Conservation (phyloP, 1,140 invertebrate genomes). For the Meloidogyne exigua region DNA sequence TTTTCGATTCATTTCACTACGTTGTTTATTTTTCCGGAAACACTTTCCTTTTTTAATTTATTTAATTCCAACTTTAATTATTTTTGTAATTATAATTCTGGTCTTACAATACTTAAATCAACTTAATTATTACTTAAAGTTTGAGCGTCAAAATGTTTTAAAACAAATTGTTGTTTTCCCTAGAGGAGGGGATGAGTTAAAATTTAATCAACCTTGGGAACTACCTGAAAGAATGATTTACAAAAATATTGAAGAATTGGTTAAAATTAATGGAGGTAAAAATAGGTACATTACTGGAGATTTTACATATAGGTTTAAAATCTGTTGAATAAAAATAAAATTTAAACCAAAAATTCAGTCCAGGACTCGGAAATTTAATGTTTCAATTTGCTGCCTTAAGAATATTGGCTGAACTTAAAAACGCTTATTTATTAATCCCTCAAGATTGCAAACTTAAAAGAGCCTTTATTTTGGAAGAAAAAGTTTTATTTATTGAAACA, state of each 20-base stretch:
- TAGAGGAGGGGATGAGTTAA: constrained; percentile 38
- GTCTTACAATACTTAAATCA: background rate
- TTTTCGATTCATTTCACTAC: background rate
- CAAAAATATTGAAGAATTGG: constrained; percentile 5
- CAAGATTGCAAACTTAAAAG: constrained; percentile 37
- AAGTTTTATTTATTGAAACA: constrained; percentile 10
- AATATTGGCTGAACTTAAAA: constrained; percentile 28
- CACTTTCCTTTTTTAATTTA: background rate
- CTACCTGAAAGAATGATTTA: constrained; percentile 6
- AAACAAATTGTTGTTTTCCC: background rate
- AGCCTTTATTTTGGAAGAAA: constrained; percentile 25
- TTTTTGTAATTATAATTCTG: background rate
- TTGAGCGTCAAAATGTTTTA: background rate
- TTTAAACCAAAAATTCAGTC: background rate
- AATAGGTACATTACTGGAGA: constrained; percentile 31
- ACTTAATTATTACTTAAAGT: background rate
- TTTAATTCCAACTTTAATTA: background rate
- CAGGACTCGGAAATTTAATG: constrained; percentile 48
- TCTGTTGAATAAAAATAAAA: constrained; percentile 6
- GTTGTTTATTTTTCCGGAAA: background rate
- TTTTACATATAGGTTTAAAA: constrained; percentile 33
- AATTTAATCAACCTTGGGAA: constrained; percentile 47
- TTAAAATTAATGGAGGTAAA: background rate
- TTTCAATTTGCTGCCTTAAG: constrained; percentile 44
- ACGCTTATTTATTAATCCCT: constrained; percentile 38